A percentile compares a stretch with the other conserved stretches of the same genome.
Conservation (phyloP, 2,888 invertebrate genomes). For the Trachelus tabidus region DNA sequence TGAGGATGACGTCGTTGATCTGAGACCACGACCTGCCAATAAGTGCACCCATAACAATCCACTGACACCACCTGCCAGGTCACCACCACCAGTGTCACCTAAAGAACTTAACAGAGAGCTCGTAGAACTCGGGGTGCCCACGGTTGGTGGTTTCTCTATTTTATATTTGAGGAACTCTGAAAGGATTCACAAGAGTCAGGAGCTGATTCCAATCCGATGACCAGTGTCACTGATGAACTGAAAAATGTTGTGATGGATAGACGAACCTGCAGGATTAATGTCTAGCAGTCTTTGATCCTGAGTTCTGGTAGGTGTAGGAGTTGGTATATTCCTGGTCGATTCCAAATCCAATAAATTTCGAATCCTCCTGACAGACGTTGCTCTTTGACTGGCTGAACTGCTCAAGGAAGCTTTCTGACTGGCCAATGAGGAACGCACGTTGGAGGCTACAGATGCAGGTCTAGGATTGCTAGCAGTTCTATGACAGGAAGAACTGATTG, state of each 20-base stretch:
- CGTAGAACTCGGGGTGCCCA: slow-evolving; percentile 71
- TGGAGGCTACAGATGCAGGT: slow-evolving; percentile 60
- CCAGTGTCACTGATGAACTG: not conserved
- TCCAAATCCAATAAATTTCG: slow-evolving; percentile 83
- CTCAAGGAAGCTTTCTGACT: slow-evolving; percentile 52
- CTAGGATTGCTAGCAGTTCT: slow-evolving; percentile 52
- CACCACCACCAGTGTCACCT: slow-evolving; percentile 54
- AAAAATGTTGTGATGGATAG: not conserved
- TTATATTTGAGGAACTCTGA: slow-evolving; percentile 91
- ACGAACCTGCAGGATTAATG: slow-evolving; percentile 86
- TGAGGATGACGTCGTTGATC: slow-evolving; percentile 76
- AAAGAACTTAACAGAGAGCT: slow-evolving; percentile 62
- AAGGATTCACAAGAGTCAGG: slow-evolving; percentile 39
- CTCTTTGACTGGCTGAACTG: slow-evolving; percentile 57
- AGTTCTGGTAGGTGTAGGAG: slow-evolving; percentile 79
- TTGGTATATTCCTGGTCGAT: slow-evolving; percentile 72
- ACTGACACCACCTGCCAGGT: slow-evolving; percentile 75
- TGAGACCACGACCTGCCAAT: slow-evolving; percentile 86
- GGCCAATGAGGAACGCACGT: slow-evolving; percentile 52
- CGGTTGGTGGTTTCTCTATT: slow-evolving; percentile 78
- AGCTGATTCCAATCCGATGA: not conserved
- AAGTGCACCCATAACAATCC: slow-evolving; percentile 93
- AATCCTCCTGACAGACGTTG: slow-evolving; percentile 82
- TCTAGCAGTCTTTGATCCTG: slow-evolving; percentile 79
- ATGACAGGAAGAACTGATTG: slow-evolving; percentile 61